Conservation (phyloP, 2,888 invertebrate species). For the Limnephilus auricula region DNA sequence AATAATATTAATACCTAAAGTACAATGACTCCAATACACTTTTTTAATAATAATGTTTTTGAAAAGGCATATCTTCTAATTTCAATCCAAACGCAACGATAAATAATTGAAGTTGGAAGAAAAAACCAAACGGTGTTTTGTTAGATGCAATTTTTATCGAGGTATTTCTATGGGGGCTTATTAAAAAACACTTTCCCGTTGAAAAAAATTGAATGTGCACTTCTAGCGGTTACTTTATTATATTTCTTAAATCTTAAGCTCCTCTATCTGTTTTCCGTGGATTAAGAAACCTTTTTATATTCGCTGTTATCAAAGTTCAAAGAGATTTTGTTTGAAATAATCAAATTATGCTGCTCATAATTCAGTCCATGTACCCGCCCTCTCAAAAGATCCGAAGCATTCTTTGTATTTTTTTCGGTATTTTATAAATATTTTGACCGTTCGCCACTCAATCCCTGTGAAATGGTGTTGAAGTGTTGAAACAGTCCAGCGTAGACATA, state of each 20-base stretch:
- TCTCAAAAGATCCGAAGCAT: conserved; percentile 14
- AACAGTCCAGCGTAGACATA: conserved; percentile 43
- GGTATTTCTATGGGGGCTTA: neutral
- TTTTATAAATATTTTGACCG: conserved; percentile 53
- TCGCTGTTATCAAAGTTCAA: conserved; percentile 33
- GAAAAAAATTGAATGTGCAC: neutral
- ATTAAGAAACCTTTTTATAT: neutral
- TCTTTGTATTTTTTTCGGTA: conserved; percentile 46
- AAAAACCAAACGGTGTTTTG: neutral
- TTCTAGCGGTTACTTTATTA: neutral
- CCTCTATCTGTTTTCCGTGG: neutral
- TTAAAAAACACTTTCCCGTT: neutral
- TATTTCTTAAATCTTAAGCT: neutral
- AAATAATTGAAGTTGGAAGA: neutral
- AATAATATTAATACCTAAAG: neutral
- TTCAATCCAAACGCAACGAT: neutral
- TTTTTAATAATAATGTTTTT: neutral
- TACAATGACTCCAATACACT: neutral
- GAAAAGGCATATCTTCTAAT: neutral
- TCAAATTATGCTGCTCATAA: conserved; percentile 36
- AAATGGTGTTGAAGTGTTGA: conserved; percentile 42
- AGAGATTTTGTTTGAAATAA: conserved; percentile 38
- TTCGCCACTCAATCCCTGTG: conserved; percentile 46
- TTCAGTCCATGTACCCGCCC: conserved; percentile 41
- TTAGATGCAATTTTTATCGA: neutral